phyloP scores from a whole-genome alignment of 2,888 invertebrate genomes.

The Meganola albula region DNA sequence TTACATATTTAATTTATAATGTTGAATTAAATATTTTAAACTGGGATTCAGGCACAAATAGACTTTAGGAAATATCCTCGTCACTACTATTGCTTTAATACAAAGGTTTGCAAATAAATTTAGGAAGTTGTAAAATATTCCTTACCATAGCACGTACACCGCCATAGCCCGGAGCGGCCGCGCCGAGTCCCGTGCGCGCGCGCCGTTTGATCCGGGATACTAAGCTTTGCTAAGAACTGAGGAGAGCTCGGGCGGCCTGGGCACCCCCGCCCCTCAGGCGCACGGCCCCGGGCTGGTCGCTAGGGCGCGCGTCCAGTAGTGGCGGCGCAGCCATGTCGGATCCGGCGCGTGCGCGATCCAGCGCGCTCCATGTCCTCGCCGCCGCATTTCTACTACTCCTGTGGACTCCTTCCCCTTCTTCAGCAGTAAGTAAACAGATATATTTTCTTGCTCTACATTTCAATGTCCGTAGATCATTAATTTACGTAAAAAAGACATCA shows the following conservation, averaged over 20 bases:
- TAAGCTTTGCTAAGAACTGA: conserved; percentile 67
- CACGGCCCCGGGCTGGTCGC: conserved; percentile 33
- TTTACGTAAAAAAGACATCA: conserved; percentile 38
- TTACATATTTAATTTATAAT: conserved; percentile 3
- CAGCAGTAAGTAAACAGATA: conserved; percentile 56
- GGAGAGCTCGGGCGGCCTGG: conserved; percentile 55
- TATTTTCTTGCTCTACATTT: neutral
- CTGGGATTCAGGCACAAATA: no score
- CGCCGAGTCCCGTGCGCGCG: conserved; percentile 75
- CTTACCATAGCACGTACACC: conserved; percentile 71
- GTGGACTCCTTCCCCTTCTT: conserved; percentile 42
- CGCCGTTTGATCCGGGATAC: conserved; percentile 74
- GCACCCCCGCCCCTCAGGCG: conserved; percentile 54
- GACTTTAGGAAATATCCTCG: no score
- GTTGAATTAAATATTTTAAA: no score
- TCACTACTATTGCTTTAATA: no score
- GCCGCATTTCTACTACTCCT: conserved; percentile 52
- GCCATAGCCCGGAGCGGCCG: conserved; percentile 73
- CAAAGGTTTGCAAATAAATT: neutral
- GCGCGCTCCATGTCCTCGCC: conserved; percentile 55
- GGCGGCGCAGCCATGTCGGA: conserved; percentile 74
- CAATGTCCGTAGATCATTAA: conserved; percentile 1
- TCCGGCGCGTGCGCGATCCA: conserved; percentile 69
- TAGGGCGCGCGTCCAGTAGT: conserved; percentile 68
- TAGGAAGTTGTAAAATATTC: conserved; percentile 6